These are phyloP conservation scores for Urocynchramus pylzowi DNA, from an alignment of 2,113 vertebrate species.

Conservation along the genomic window DNA sequence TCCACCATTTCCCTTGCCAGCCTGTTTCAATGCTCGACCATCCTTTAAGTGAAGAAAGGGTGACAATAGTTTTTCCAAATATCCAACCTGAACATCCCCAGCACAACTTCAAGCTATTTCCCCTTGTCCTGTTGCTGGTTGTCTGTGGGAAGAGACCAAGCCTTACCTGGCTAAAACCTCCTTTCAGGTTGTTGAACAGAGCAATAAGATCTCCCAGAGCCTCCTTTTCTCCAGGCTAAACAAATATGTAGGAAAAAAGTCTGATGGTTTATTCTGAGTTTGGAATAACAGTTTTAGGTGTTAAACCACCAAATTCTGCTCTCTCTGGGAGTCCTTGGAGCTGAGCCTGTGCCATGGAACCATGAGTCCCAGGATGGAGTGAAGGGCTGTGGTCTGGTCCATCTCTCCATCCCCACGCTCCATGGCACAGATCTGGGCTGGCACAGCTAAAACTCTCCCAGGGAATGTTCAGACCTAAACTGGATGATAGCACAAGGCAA, in stretches of 20 bases:
- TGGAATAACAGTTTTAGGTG: background rate
- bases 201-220: background rate
- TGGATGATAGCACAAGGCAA: background rate
- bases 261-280: background rate
- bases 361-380: rapidly evolving
- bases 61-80: background rate
- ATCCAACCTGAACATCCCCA: rapidly evolving
- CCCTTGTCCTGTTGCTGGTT: rapidly evolving
- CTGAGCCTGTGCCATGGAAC: background rate
- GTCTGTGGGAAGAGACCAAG: background rate
- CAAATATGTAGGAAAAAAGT: background rate
- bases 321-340: background rate
- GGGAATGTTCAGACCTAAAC: background rate
- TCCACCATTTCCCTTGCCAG: background rate
- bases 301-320: background rate
- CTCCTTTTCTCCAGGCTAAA: background rate
- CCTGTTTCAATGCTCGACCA: background rate
- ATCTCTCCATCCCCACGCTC: background rate
- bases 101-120: background rate
- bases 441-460: background rate
- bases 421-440: background rate
- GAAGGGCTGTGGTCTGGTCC: rapidly evolving
- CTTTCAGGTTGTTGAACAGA: background rate
- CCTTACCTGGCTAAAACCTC: background rate
- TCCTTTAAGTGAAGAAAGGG: background rate